Percentiles rank a stretch among this genome's conserved stretches.
These are phyloP conservation scores for Hypanus sabinus DNA, from an alignment of 2,113 vertebrate genomes.

Conservation along the genomic window DNA sequence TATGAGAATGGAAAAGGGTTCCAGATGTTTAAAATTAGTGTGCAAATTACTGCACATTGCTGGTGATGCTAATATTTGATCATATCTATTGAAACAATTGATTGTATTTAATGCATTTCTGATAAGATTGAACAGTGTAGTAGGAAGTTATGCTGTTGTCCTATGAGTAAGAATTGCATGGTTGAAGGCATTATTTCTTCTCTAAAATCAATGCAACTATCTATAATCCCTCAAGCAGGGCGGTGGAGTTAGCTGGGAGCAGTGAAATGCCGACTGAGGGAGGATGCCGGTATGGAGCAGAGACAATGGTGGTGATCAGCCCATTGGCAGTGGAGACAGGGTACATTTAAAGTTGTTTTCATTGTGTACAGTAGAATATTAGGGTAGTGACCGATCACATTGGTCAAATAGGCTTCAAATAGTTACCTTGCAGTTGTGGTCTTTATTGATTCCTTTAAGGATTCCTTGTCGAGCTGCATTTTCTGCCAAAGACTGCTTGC, in stretches of 20 bases:
- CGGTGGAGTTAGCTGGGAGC: neutral
- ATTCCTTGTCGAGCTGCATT: neutral
- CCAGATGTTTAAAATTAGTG: too few relatives aligned
- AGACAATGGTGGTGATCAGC: too few relatives aligned
- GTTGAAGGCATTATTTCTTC: neutral
- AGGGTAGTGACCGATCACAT: too few relatives aligned
- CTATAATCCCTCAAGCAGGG: neutral
- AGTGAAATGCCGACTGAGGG: neutral
- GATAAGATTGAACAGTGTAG: neutral
- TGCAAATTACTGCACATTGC: neutral
- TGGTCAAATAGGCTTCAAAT: neutral
- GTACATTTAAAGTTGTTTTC: too few relatives aligned
- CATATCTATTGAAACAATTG: neutral
- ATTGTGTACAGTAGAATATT: too few relatives aligned
- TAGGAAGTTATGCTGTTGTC: neutral
- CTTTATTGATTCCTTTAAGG: neutral
- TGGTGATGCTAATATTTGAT: neutral
- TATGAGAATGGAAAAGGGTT: neutral
- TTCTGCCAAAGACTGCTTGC: neutral
- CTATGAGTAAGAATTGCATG: neutral
- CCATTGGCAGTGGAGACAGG: too few relatives aligned
- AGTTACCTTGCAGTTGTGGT: neutral
- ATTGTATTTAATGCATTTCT: neutral
- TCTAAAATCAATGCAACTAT: neutral
- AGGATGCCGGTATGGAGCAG: neutral